Conservation (phyloP, 2,797 vertebrate species). For the Anisognathus igniventris region DNA sequence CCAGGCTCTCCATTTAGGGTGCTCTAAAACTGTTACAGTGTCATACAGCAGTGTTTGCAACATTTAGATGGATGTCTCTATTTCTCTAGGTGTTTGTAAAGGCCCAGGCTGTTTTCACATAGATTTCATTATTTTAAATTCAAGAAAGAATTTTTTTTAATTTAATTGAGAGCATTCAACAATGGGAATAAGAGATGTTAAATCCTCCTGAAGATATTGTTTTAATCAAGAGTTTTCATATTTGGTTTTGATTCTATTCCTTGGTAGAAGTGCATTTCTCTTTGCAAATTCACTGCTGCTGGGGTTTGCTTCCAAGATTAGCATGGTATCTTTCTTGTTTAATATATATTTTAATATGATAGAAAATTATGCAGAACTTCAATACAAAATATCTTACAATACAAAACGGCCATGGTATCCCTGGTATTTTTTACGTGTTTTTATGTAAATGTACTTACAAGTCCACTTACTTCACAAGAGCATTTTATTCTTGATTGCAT, state of each 20-base stretch:
- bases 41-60: not conserved
- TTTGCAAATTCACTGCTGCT: not conserved
- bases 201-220: not conserved
- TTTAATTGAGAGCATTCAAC: not conserved
- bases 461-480: not conserved
- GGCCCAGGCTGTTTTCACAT: not conserved
- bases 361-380: not conserved
- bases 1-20: not conserved
- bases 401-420: not conserved
- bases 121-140: not conserved
- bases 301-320: not conserved
- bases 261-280: not conserved
- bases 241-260: not conserved
- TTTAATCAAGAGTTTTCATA: not conserved
- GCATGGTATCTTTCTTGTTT: not conserved
- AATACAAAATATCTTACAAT: not conserved
- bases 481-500: not conserved
- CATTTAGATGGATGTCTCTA: not conserved
- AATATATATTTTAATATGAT: not conserved
- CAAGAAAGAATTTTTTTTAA: not conserved
- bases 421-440: not conserved
- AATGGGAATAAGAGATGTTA: not conserved
- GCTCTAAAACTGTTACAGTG: not conserved
- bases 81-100: not conserved
- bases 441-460: not conserved